These are phyloP conservation scores for Apostichopus parvimensis DNA, from an alignment of 35 echinoderm and acorn worm genomes.

Conservation along the genomic window DNA sequence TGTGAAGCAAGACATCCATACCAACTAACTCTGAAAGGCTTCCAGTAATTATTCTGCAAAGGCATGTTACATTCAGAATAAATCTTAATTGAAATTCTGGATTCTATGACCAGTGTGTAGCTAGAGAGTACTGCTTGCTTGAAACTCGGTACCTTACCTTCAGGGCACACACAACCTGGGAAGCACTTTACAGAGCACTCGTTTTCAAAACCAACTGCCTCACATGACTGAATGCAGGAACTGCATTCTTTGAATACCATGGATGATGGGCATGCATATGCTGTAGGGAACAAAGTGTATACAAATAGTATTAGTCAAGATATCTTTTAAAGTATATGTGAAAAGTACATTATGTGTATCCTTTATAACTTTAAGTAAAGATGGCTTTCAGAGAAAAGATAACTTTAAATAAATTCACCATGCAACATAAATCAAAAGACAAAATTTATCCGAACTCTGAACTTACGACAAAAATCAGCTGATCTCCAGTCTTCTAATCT, in stretches of 20 bases:
- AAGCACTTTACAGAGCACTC: constrained; percentile 9
- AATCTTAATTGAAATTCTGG: too few species aligned
- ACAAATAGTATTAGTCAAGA: background rate
- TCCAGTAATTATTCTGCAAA: too few species aligned
- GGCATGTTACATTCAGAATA: background rate
- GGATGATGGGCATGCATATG: constrained; percentile 4
- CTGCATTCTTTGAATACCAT: constrained; percentile 23
- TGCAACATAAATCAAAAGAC: background rate
- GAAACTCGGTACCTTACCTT: constrained; percentile 10
- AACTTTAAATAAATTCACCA: too few species aligned
- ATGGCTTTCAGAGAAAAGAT: too few species aligned
- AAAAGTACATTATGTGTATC: too few species aligned
- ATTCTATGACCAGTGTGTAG: too few species aligned
- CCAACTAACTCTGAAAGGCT: too few species aligned
- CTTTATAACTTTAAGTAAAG: too few species aligned
- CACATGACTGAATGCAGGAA: constrained; percentile 17
- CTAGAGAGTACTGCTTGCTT: background rate
- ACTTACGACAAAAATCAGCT: constrained; percentile 44
- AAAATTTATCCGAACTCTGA: background rate
- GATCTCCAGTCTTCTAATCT: constrained; percentile 20
- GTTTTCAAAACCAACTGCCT: background rate
- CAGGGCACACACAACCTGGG: constrained; percentile 32
- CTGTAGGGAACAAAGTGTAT: background rate
- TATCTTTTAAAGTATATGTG: too few species aligned
- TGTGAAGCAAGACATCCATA: too few species aligned